These are phyloP conservation scores for Sclerodermus sp. DNA, from an alignment of 2,888 invertebrate genomes.

Conservation along the genomic window DNA sequence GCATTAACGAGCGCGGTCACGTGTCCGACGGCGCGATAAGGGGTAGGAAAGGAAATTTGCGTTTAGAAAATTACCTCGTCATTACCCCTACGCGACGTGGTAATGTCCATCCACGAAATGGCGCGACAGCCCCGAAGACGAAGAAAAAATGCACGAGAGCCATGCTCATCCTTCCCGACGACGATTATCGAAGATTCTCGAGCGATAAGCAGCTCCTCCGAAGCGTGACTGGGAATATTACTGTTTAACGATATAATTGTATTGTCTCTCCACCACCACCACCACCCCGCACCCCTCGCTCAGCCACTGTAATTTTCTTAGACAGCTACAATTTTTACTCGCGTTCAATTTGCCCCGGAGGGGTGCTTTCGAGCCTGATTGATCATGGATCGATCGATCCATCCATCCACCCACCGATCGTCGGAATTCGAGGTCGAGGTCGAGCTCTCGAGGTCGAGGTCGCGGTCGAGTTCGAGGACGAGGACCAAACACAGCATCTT, in stretches of 20 bases:
- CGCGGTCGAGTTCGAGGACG: too few species aligned
- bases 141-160: neutral
- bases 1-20: constrained; percentile 40
- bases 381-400: too few species aligned
- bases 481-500: too few species aligned
- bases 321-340: too few species aligned
- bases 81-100: constrained; percentile 29
- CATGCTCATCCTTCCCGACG: constrained; percentile 8
- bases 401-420: too few species aligned
- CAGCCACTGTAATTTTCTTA: constrained; percentile 2
- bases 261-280: too few species aligned
- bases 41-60: constrained; percentile 47
- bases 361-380: too few species aligned
- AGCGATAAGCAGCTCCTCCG: constrained; percentile 29
- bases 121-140: constrained; percentile 9
- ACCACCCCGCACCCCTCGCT: constrained; percentile 4
- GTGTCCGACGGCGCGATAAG: constrained; percentile 38
- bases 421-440: too few species aligned
- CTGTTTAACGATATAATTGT: too few species aligned
- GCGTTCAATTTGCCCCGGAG: too few species aligned
- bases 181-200: constrained; percentile 28
- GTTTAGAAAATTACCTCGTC: constrained; percentile 53
- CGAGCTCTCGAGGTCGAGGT: too few species aligned
- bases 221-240: constrained; percentile 36
- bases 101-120: constrained; percentile 19